These are phyloP conservation scores for Oryzaephilus surinamensis DNA, from an alignment of 1,140 invertebrate species.

Conservation along the genomic window DNA sequence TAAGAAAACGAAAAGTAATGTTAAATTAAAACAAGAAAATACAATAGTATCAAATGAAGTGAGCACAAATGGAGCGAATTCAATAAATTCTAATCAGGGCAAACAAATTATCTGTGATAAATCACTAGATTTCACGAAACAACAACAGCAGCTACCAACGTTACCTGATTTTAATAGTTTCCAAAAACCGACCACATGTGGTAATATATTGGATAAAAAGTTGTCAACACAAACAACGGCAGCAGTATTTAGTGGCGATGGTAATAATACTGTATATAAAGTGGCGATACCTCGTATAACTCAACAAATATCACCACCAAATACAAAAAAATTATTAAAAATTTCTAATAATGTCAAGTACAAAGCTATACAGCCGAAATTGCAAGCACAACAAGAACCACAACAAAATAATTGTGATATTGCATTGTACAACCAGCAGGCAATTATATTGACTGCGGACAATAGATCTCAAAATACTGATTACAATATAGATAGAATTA, in stretches of 20 bases:
- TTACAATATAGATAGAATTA: conserved; percentile 20
- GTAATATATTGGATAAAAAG: no score
- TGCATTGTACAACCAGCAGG: conserved; percentile 29
- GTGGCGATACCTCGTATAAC: conserved; percentile 25
- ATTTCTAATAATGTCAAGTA: conserved; percentile 37
- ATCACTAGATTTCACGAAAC: conserved; percentile 31
- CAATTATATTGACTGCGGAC: conserved; percentile 13
- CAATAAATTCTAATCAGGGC: conserved; percentile 26
- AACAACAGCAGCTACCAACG: conserved; percentile 32
- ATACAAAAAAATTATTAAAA: no score
- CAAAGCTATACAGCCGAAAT: conserved; percentile 42
- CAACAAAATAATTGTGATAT: no score
- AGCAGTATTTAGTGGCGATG: conserved; percentile 6
- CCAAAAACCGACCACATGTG: conserved; percentile 23
- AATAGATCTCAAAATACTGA: conserved; percentile 28
- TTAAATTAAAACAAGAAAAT: conserved; percentile 12
- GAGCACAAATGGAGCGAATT: conserved; percentile 23
- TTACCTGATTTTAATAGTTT: conserved; percentile 38
- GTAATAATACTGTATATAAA: conserved; percentile 13
- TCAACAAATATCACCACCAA: conserved; percentile 13
- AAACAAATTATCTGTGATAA: conserved; percentile 35
- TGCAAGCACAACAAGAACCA: no score
- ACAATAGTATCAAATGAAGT: conserved; percentile 11
- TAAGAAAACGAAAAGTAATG: conserved; percentile 12
- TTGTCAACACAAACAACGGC: conserved; percentile 1